Conservation (phyloP, 2,888 invertebrate species). For the Empis livida region DNA sequence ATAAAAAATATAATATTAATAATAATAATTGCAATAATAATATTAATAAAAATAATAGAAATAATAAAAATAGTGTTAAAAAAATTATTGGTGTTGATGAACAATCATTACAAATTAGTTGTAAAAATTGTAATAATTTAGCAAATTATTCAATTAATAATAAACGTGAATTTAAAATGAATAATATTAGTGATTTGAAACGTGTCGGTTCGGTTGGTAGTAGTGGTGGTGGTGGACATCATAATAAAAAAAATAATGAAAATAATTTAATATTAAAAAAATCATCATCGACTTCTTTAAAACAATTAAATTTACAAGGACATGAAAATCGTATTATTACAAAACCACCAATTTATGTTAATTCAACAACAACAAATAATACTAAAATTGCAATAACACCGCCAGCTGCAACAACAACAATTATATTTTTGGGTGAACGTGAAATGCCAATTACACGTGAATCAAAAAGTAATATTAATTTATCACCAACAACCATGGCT, state of each 20-base stretch:
- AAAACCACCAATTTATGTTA: slow-evolving; percentile 15
- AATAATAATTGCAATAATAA: too few species aligned
- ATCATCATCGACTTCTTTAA: too few species aligned
- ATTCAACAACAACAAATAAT: slow-evolving; percentile 2
- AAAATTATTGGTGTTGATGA: neutral
- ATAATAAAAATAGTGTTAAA: slow-evolving; percentile 1
- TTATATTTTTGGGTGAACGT: slow-evolving; percentile 23
- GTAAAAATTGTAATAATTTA: too few species aligned
- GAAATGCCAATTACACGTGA: slow-evolving; percentile 26
- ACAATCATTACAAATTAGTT: too few species aligned
- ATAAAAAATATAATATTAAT: neutral
- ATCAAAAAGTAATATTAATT: slow-evolving; percentile 4
- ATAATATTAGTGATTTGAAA: too few species aligned
- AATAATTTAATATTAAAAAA: too few species aligned
- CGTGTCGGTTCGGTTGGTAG: too few species aligned
- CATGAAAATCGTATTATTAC: slow-evolving; percentile 9
- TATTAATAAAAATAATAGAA: neutral
- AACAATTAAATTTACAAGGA: neutral
- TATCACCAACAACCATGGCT: slow-evolving; percentile 1
- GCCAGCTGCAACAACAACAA: slow-evolving; percentile 19
- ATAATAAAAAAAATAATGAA: too few species aligned
- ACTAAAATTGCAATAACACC: slow-evolving; percentile 4
- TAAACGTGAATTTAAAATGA: too few species aligned
- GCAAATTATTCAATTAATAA: too few species aligned
- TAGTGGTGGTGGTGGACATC: too few species aligned